Base-by-base conservation (phyloP, 2,888 invertebrate genomes). In the Trichacis sp. region DNA sequence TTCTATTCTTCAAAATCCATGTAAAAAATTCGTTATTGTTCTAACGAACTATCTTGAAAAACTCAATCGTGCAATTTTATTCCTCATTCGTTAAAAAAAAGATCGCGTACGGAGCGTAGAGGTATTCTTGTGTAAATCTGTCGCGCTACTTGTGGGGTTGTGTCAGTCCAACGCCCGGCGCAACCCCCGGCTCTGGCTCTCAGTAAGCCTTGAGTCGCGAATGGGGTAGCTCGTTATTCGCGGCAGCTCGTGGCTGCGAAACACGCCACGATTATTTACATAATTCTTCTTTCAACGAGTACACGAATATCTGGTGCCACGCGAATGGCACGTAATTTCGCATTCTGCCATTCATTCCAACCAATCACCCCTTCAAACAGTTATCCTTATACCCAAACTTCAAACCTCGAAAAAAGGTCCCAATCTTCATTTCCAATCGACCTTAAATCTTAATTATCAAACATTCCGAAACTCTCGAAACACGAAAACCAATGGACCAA, bases 121-220 rank as follows among this genome's bases (percentile, higher is more conserved):
- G n/a, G 42, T 48, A 38, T 62, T 62, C 51, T 51, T 62, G 55
- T n/a, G 48, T n/a, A 52, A 67, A 51, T 15, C 18, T 46, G 59
- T 49, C 29, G 43, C 20, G 51, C 47, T 51, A 61, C 61, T 55
- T 52, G 66, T 45, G 55, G 56, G 62, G 62, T 67, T 67, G 59
- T 48, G 48, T 55, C 55, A 52, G 62, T 50, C 62, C 55, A 59
- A 59, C 62, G 56, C 67, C 53, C 67, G 57, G 63, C 63, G 59
- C 63, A 56, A 63, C 59, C 40, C 56, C 45, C 62, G 47, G 15
- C 42, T 33, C 54, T 24, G 53, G 54, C 67, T 61, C 73, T 77
- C 77, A 77, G 78, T 78, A 70, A 73, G 76, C 70, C 70, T 69
- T 70, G 74, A 73, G 73, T 75, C 77, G 73, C 73, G 75, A 69